phyloP scores from a whole-genome alignment of 2,888 invertebrate species.

The Athalia circularis region DNA sequence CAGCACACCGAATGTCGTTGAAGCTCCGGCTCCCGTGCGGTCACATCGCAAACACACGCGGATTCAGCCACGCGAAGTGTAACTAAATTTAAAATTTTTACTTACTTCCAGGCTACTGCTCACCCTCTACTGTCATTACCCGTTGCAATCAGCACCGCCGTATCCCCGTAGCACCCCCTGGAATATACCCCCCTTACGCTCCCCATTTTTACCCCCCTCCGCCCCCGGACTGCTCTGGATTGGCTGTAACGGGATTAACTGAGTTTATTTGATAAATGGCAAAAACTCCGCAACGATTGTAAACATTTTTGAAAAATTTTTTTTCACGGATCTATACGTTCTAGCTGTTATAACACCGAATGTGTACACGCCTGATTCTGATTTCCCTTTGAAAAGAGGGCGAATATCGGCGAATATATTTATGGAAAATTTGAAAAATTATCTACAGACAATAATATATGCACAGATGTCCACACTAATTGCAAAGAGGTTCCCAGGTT shows the following conservation, averaged over 20 bases:
- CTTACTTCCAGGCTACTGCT: conserved; percentile 74
- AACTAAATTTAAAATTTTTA: conserved; percentile 75
- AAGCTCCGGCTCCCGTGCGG: conserved; percentile 53
- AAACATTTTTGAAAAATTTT: conserved; percentile 29
- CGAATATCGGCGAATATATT: no score
- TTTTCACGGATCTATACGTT: background rate
- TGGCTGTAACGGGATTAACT: conserved; percentile 70
- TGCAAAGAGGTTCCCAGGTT: no score
- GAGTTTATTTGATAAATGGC: conserved; percentile 70
- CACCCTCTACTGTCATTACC: conserved; percentile 73
- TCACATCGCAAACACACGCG: conserved; percentile 64
- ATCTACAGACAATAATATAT: no score
- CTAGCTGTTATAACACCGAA: no score
- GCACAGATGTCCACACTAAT: no score
- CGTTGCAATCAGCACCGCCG: conserved; percentile 71
- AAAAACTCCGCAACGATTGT: conserved; percentile 26
- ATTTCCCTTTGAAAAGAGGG: no score
- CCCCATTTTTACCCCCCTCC: conserved; percentile 14
- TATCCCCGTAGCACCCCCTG: conserved; percentile 53
- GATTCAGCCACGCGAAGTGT: conserved; percentile 62
- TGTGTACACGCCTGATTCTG: no score
- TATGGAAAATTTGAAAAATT: no score
- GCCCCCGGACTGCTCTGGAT: conserved; percentile 52
- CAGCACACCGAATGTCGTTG: no score
- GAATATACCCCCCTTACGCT: conserved; percentile 48